Conservation (phyloP, 2,888 invertebrate genomes). For the Ophioninae sp. region DNA sequence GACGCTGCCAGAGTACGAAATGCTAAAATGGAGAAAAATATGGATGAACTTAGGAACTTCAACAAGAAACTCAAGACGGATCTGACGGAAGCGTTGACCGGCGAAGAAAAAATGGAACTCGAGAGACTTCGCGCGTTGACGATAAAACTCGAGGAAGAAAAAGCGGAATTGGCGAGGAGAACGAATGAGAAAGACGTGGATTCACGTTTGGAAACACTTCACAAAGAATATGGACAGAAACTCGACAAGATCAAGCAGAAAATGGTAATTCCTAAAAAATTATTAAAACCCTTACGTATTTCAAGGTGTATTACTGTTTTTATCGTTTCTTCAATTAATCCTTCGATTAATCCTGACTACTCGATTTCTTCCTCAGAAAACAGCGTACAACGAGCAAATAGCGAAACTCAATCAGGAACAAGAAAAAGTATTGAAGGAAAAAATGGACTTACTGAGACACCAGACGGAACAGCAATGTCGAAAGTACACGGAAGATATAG, state of each 20-base stretch:
- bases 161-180: conserved; percentile 64
- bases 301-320: background rate
- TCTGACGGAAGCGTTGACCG: background rate
- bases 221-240: conserved; percentile 88
- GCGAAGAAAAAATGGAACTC: conserved; percentile 53
- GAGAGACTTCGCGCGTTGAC: conserved; percentile 60
- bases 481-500: conserved; percentile 76
- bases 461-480: conserved; percentile 77
- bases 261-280: conserved; percentile 85
- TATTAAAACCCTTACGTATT: background rate
- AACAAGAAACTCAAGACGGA: conserved; percentile 67
- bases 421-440: conserved; percentile 82
- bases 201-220: conserved; percentile 82
- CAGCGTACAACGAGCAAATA: conserved; percentile 85
- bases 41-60: conserved; percentile 71
- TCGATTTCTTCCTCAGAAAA: conserved; percentile 71
- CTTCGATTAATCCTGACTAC: too few relatives aligned
- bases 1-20: conserved; percentile 70
- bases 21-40: conserved; percentile 73
- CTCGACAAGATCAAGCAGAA: conserved; percentile 90
- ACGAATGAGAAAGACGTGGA: conserved; percentile 74
- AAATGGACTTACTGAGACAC: conserved; percentile 78
- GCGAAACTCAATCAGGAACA: conserved; percentile 82
- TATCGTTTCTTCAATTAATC: background rate
- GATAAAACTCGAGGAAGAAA: conserved; percentile 67